A percentile compares a stretch with the other conserved stretches of the same genome.
phyloP scores from a whole-genome alignment of 1,140 invertebrate species.

The Penaeus chinensis region DNA sequence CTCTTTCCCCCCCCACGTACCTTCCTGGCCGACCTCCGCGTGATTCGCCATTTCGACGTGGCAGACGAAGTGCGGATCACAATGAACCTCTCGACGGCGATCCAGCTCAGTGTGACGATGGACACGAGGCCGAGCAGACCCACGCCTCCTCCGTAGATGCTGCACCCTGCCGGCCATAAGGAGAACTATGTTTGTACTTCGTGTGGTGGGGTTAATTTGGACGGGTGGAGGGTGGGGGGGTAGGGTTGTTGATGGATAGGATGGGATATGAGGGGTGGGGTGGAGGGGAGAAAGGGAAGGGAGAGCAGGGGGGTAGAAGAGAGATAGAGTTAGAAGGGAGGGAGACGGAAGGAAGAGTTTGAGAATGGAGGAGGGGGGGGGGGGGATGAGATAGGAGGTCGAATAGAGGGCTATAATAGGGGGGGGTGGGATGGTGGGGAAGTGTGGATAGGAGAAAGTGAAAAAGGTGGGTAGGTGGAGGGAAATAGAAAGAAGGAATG shows the following conservation, averaged over 20 bases:
- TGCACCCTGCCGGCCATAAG: conserved; percentile 68
- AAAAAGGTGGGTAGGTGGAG: too few relatives aligned
- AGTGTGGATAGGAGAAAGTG: too few relatives aligned
- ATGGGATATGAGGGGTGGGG: background rate
- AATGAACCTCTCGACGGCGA: conserved; percentile 72
- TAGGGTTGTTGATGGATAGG: background rate
- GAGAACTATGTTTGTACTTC: too few relatives aligned
- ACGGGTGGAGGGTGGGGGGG: background rate
- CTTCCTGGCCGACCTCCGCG: conserved; percentile 29
- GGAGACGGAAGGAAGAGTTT: background rate
- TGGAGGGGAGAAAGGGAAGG: background rate
- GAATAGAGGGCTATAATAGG: too few relatives aligned
- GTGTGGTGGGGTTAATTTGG: too few relatives aligned
- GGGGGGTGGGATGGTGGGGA: too few relatives aligned
- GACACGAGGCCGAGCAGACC: conserved; percentile 72
- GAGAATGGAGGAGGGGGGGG: too few relatives aligned
- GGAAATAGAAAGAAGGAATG: too few relatives aligned
- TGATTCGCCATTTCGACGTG: conserved; percentile 47
- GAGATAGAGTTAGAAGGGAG: conserved; percentile 13
- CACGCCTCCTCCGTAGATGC: conserved; percentile 71
- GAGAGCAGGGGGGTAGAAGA: background rate
- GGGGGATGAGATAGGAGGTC: too few relatives aligned
- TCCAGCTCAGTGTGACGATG: conserved; percentile 71
- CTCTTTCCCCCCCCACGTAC: background rate
- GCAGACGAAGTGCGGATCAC: conserved; percentile 67